Conservation (phyloP, 2,797 vertebrate genomes). For the Sylvilagus floridanus region DNA sequence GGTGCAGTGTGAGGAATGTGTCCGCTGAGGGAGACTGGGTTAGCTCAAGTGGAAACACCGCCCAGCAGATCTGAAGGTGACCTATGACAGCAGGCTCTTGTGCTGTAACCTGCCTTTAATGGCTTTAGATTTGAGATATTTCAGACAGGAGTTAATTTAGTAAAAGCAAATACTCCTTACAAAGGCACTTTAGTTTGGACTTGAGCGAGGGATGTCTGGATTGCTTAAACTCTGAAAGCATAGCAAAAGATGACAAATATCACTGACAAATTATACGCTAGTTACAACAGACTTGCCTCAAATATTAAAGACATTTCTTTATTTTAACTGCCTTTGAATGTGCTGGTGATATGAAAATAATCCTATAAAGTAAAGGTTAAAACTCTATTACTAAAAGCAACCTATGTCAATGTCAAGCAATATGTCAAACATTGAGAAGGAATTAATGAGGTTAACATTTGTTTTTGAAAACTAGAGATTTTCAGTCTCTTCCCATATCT, state of each 20-base stretch:
- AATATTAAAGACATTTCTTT: neutral
- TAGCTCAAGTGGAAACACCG: accelerated
- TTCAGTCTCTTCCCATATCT: neutral
- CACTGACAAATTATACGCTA: neutral
- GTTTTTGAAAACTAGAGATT: neutral
- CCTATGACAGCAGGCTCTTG: neutral
- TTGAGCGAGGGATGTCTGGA: neutral
- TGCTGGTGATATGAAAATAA: neutral
- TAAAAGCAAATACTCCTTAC: neutral
- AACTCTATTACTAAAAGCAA: neutral
- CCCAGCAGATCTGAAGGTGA: neutral
- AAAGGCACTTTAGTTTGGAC: neutral
- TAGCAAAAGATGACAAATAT: neutral
- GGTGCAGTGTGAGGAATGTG: accelerated
- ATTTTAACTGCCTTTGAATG: neutral
- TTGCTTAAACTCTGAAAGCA: neutral
- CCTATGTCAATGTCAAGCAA: neutral
- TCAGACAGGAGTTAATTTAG: neutral
- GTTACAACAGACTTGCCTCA: neutral
- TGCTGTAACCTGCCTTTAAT: neutral
- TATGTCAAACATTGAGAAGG: neutral
- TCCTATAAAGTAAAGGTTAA: neutral
- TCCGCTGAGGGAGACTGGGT: too few relatives aligned
- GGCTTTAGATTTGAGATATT: neutral
- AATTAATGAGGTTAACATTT: neutral